Percentiles rank a stretch among this genome's conserved stretches.
These are phyloP conservation scores for Podarcis cretensis DNA, from an alignment of 2,113 vertebrate species.

Conservation along the genomic window DNA sequence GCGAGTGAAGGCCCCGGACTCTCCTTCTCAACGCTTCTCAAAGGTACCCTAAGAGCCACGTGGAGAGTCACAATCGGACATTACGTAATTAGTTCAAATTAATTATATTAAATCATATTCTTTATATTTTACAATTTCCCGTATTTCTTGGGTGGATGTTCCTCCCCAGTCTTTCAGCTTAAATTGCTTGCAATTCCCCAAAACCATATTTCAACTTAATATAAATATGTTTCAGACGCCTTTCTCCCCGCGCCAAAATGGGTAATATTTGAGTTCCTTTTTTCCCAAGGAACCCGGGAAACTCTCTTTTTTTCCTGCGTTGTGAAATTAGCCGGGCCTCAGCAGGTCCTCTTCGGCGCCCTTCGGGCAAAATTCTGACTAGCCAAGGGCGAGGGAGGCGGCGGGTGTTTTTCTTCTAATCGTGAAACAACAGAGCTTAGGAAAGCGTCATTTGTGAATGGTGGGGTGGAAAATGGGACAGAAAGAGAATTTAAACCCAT, in stretches of 20 bases:
- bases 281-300: background rate
- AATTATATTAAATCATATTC: no score
- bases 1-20: background rate
- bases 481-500: background rate
- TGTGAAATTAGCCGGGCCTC: background rate
- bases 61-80: no score
- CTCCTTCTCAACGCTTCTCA: background rate
- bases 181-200: background rate
- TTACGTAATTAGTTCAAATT: no score
- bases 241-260: background rate
- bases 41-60: background rate
- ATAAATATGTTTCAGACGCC: background rate
- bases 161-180: background rate
- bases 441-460: background rate
- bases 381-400: background rate
- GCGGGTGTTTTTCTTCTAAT: background rate
- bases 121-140: background rate
- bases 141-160: background rate
- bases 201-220: background rate
- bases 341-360: background rate
- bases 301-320: background rate
- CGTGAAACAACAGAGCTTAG: background rate
- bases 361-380: background rate
- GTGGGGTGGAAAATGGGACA: background rate
- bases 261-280: background rate